Evolutionary conservation across 1,140 invertebrate genomes (phyloP).

Genomic region (Bombus polaris): DNA sequence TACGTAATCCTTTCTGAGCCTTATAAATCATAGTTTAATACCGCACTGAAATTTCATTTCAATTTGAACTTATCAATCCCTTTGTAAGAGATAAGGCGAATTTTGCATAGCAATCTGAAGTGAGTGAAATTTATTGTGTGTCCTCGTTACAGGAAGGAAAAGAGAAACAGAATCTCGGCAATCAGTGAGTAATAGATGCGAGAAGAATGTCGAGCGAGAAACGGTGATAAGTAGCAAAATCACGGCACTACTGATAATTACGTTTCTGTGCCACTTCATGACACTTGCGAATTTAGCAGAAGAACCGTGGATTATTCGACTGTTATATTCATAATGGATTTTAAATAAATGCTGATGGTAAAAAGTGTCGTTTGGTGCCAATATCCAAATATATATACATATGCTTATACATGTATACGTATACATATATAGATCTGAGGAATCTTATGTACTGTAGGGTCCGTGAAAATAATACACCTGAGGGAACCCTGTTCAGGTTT

Average conservation of each 20-base stretch:
- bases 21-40: neutral
- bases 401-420: neutral
- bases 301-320: constrained; percentile 26
- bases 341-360: constrained; percentile 65
- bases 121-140: constrained; percentile 31
- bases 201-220: neutral
- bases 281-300: constrained; percentile 37
- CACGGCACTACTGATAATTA: constrained; percentile 45
- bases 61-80: neutral
- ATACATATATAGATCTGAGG: neutral
- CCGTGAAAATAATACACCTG: constrained; percentile 29
- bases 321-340: constrained; percentile 57
- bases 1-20: neutral
- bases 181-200: constrained; percentile 8
- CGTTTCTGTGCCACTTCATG: constrained; percentile 34
- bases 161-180: constrained; percentile 16
- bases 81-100: constrained; percentile 16
- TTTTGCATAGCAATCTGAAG: constrained; percentile 33
- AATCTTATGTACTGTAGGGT: constrained; percentile 17
- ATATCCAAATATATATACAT: constrained; percentile 22
- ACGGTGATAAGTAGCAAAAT: constrained; percentile 34
- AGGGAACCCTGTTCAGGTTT: constrained; percentile 17
- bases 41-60: neutral
- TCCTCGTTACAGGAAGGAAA: constrained; percentile 21
- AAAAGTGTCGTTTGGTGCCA: constrained; percentile 47